phyloP scores from a whole-genome alignment of 53 echinoderm and acorn worm species.

The Antedon mediterranea region DNA sequence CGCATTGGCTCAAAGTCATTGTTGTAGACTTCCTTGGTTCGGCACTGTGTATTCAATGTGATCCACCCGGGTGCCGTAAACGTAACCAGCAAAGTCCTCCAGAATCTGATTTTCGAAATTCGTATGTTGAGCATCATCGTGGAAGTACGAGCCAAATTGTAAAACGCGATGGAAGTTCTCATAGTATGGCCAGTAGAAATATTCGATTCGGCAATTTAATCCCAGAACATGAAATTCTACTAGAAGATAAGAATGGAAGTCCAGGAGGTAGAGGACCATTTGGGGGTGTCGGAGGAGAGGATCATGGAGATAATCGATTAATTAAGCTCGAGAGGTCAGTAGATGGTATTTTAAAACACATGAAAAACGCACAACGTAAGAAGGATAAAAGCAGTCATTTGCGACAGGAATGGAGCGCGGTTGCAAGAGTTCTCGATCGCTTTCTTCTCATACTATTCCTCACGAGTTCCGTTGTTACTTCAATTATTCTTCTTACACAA shows the following conservation, averaged over 20 bases:
- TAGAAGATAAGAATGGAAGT: constrained; percentile 29
- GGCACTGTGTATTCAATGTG: constrained; percentile 36
- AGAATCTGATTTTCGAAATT: constrained; percentile 4
- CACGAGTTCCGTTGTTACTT: constrained; percentile 48
- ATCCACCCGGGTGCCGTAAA: constrained; percentile 21
- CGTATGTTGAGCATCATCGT: constrained; percentile 1
- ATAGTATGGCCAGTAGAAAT: constrained; percentile 48
- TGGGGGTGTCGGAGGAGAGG: not conserved
- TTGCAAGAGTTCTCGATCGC: constrained; percentile 81
- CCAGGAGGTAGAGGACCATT: not conserved
- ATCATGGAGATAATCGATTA: constrained; percentile 15
- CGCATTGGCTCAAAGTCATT: constrained; percentile 44
- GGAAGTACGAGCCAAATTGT: not conserved
- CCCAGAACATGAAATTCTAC: constrained; percentile 49
- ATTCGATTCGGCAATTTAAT: constrained; percentile 40
- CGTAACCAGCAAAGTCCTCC: constrained; percentile 18
- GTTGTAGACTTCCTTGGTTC: constrained; percentile 60
- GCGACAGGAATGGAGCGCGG: constrained; percentile 75
- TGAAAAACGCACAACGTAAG: constrained; percentile 69
- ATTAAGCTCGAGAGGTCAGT: constrained; percentile 51
- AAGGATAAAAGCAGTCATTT: constrained; percentile 57
- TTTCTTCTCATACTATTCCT: constrained; percentile 68
- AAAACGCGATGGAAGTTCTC: not conserved
- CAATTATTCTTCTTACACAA: constrained; percentile 53
- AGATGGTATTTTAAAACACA: constrained; percentile 68